phyloP scores from a whole-genome alignment of 2,888 invertebrate species.

The Perithous albicinctus region DNA sequence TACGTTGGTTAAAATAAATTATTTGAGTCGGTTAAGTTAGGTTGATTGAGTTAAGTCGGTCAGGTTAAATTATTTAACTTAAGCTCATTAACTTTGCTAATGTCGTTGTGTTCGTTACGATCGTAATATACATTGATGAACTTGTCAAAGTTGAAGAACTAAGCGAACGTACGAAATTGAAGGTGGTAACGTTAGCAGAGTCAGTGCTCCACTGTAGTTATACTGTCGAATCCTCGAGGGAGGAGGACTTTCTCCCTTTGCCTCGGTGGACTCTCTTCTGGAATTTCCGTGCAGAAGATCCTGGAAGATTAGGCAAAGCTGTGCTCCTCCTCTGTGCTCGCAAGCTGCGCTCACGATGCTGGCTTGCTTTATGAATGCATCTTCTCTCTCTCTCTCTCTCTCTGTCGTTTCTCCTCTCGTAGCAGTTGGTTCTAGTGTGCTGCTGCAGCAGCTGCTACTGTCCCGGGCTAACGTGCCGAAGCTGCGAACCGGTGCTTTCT shows the following conservation, averaged over 20 bases:
- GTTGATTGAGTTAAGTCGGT: no score
- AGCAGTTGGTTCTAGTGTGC: constrained; percentile 4
- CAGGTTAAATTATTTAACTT: no score
- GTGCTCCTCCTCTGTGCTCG: constrained; percentile 70
- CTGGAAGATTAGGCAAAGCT: constrained; percentile 77
- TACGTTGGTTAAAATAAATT: no score
- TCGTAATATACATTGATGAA: no score
- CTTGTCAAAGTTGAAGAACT: constrained; percentile 74
- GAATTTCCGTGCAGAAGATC: constrained; percentile 25
- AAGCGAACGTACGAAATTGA: constrained; percentile 80
- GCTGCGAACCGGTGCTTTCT: constrained; percentile 26
- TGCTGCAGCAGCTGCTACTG: constrained; percentile 57
- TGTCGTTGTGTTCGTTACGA: no score
- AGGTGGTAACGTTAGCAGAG: constrained; percentile 43
- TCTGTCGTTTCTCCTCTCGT: background rate
- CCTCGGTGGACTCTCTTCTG: background rate
- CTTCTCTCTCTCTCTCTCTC: background rate
- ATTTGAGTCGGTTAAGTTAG: no score
- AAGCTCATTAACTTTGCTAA: no score
- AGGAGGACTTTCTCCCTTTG: constrained; percentile 13
- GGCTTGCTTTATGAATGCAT: constrained; percentile 67
- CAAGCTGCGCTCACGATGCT: constrained; percentile 70
- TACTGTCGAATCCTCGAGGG: constrained; percentile 27
- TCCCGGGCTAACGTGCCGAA: constrained; percentile 48
- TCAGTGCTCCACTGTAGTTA: background rate